These are phyloP conservation scores for Peromyscus melanophrys DNA, from an alignment of 2,797 vertebrate species.

Conservation along the genomic window DNA sequence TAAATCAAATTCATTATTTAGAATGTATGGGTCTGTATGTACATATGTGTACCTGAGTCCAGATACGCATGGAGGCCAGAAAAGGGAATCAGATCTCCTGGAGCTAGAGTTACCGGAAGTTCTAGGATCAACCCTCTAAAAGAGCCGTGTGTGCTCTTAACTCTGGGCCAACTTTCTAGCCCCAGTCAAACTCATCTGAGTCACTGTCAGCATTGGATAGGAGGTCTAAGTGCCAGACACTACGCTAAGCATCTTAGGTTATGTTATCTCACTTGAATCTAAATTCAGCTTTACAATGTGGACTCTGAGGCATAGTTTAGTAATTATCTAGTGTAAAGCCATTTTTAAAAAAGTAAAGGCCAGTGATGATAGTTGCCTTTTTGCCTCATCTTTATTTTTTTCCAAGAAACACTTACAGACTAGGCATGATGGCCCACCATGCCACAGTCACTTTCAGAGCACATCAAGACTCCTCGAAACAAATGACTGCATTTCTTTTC, in stretches of 20 bases:
- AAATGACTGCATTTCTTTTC: neutral
- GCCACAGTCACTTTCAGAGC: neutral
- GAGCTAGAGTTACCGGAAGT: neutral
- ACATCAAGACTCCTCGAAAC: neutral
- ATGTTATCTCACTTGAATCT: neutral
- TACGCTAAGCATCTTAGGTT: neutral
- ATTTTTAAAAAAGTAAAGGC: neutral
- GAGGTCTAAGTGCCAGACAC: neutral
- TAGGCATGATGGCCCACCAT: neutral
- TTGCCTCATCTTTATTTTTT: neutral
- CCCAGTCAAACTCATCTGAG: neutral
- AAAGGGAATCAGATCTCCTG: neutral
- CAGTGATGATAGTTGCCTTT: neutral
- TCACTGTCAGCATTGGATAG: neutral
- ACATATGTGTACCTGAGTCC: neutral
- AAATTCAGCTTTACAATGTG: neutral
- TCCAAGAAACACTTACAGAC: neutral
- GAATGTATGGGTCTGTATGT: neutral
- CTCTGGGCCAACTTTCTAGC: neutral
- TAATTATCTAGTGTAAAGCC: neutral
- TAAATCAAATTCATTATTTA: neutral
- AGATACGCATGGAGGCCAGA: neutral
- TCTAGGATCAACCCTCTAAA: neutral
- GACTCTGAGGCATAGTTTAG: neutral
- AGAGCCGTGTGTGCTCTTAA: neutral